Conservation (phyloP, 2,888 invertebrate species). For the Onthophagus sagittarius region DNA sequence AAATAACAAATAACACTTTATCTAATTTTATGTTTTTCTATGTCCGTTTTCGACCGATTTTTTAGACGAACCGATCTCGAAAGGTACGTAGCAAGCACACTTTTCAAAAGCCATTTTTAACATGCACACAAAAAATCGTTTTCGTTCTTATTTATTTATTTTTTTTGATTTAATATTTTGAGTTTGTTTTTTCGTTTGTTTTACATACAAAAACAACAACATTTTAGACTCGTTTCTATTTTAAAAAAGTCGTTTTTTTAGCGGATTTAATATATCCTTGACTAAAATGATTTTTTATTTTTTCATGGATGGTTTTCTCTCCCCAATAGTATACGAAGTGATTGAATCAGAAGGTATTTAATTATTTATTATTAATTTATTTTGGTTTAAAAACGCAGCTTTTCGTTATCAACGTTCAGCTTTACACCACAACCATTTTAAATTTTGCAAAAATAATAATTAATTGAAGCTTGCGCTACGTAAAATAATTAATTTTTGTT, state of each 20-base stretch:
- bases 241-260: too few relatives aligned
- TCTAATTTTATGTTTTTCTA: background rate
- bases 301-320: constrained; percentile 18
- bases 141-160: background rate
- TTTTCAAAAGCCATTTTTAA: background rate
- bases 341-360: constrained; percentile 16
- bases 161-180: too few relatives aligned
- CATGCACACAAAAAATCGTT: background rate
- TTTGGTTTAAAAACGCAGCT: background rate
- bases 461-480: background rate
- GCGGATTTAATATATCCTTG: too few relatives aligned
- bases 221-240: background rate
- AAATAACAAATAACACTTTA: background rate
- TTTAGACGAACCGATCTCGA: background rate
- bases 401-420: constrained; percentile 1
- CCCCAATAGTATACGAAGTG: constrained; percentile 18
- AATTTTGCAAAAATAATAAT: background rate
- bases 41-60: background rate
- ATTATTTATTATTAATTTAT: background rate
- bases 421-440: background rate
- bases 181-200: background rate
- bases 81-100: background rate
- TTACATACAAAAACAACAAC: background rate
- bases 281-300: constrained; percentile 17
- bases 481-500: background rate